Conservation (phyloP, 1,140 invertebrate genomes). For the Amyelois transitella region DNA sequence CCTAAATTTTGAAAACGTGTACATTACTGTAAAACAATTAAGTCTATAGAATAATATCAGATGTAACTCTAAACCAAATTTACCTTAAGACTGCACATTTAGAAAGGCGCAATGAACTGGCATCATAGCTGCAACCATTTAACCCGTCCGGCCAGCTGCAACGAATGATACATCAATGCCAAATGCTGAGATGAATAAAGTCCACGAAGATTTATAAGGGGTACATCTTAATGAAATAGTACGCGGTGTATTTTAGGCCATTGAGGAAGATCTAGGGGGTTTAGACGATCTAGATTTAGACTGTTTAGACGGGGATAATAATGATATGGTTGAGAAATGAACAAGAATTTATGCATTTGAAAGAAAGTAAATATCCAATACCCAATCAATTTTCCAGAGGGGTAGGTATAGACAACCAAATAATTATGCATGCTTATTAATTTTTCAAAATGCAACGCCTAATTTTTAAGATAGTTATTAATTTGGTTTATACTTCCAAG, state of each 20-base stretch:
- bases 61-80: background rate
- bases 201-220: background rate
- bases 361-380: too few relatives aligned
- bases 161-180: background rate
- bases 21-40: background rate
- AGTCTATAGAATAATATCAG: background rate
- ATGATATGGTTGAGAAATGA: too few relatives aligned
- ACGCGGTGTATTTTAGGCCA: background rate
- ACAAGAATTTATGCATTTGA: too few relatives aligned
- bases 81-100: background rate
- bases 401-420: too few relatives aligned
- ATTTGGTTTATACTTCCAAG: too few relatives aligned
- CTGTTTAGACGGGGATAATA: background rate
- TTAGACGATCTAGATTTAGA: background rate
- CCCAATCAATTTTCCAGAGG: too few relatives aligned
- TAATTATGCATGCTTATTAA: too few relatives aligned
- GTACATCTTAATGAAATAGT: background rate
- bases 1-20: too few relatives aligned
- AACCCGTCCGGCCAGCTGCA: background rate
- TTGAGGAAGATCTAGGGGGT: background rate
- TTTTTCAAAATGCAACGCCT: too few relatives aligned
- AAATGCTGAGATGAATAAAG: background rate
- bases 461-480: too few relatives aligned
- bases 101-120: background rate
- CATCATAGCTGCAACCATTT: background rate